Evolutionary conservation across 2,113 vertebrate species (phyloP), one percentile per base, ranked within the genome.

Genomic region (Saccopteryx leptura): DNA sequence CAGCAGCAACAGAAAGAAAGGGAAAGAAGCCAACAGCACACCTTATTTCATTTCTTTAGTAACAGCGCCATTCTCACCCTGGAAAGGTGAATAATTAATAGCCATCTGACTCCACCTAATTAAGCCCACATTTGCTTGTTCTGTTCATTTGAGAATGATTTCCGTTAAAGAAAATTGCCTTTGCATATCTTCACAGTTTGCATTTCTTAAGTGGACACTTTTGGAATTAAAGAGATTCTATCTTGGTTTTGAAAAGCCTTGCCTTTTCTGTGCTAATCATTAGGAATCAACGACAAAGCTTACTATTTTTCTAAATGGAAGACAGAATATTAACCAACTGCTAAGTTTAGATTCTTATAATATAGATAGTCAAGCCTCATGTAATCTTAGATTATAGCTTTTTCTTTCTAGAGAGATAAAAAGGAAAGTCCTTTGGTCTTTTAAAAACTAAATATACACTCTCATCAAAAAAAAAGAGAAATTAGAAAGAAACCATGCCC

Each of bases 81-180:
- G 19, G 28, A 89, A 89, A 79, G 76, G 94, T 95, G 75, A 93
- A 93, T 97, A 96, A 96, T 94, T 94, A 96, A 93, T 86, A 93
- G 75, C 28, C 83, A 84, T 72, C 68, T 88, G 92, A 85, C 56
- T 90, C 50, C 26, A 60, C 85, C 87, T 94, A 84, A 95, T 96
- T 96, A 97, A 88, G 68, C 48, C 79, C 56, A 84, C 75, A 84
- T 93, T 94, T 91, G 39, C 89, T 87, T 90, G 50, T 78, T 96
- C 91, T 96, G 61, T 88, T 93, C 83, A 94, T 88, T 88, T 87
- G 79, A 94, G 93, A 56, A 52, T 80, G 56, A 48, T 91, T 94
- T 90, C 31, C 75, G 96, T 89, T 81, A 93, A 33, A 96, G 72
- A 94, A 95, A 90, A 91, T 54, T 89, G 3, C 56, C 52, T 88